Percentiles rank a stretch among this genome's conserved stretches.
phyloP scores from a whole-genome alignment of 1,140 invertebrate species.

The Heliconius nattereri region DNA sequence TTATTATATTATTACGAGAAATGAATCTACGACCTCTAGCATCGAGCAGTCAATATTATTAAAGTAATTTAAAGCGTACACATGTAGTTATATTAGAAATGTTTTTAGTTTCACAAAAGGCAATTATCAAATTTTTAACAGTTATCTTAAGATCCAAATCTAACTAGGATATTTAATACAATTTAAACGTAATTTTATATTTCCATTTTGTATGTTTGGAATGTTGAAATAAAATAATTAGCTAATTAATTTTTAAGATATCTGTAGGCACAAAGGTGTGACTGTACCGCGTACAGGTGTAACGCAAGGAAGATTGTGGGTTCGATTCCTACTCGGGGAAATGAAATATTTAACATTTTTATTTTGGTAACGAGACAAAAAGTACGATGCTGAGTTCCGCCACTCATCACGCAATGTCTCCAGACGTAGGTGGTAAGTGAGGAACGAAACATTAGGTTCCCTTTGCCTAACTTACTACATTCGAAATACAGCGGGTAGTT shows the following conservation, averaged over 20 bases:
- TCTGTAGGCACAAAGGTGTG: not conserved
- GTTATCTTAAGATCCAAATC: not conserved
- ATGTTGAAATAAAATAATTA: not conserved
- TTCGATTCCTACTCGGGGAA: no score
- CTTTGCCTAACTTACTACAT: no score
- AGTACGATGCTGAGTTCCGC: no score
- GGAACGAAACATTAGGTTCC: no score
- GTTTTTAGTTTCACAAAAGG: conserved; percentile 10
- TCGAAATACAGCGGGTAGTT: no score
- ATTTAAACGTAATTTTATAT: not conserved
- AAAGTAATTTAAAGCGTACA: not conserved
- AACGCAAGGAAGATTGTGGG: no score
- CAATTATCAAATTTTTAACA: not conserved
- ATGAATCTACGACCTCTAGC: not conserved
- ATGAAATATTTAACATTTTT: no score
- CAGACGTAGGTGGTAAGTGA: no score
- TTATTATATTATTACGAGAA: not conserved
- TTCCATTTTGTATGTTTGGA: not conserved
- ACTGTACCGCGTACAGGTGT: no score
- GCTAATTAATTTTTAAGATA: not conserved
- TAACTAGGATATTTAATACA: not conserved
- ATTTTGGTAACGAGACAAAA: no score
- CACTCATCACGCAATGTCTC: no score
- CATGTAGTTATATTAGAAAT: not conserved
- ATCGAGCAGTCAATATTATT: not conserved